phyloP scores from a whole-genome alignment of 2,888 invertebrate species.

The Drosophila crucigera region DNA sequence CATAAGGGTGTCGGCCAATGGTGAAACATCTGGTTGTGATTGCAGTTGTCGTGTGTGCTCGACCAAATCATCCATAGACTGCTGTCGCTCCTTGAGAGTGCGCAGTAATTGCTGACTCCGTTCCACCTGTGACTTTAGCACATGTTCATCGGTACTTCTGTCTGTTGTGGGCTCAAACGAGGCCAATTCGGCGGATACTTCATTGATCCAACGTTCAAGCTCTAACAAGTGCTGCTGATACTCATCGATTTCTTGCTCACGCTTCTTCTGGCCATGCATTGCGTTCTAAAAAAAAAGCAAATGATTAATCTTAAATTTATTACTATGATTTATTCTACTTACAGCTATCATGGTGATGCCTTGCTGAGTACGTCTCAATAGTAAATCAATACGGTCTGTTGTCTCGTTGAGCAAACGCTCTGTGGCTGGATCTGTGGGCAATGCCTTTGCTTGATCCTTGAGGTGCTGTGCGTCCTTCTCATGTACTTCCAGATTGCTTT shows the following conservation, averaged over 20 bases:
- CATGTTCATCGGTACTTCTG: slow-evolving; percentile 85
- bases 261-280: slow-evolving; percentile 86
- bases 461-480: slow-evolving; percentile 89
- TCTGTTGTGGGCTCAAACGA: slow-evolving; percentile 72
- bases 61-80: slow-evolving; percentile 86
- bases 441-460: slow-evolving; percentile 88
- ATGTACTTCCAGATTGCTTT: slow-evolving; percentile 89
- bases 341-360: slow-evolving; percentile 87
- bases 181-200: slow-evolving; percentile 82
- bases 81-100: slow-evolving; percentile 86
- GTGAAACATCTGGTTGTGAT: slow-evolving; percentile 85
- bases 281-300: slow-evolving; percentile 85
- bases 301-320: not conserved
- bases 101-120: slow-evolving; percentile 86
- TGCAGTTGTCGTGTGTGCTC: slow-evolving; percentile 86
- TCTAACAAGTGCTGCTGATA: slow-evolving; percentile 87
- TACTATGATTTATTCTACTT: slow-evolving; percentile 43
- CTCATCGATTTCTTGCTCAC: slow-evolving; percentile 86
- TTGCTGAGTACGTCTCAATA: slow-evolving; percentile 90
- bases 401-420: slow-evolving; percentile 85
- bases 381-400: slow-evolving; percentile 88
- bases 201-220: slow-evolving; percentile 87
- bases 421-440: slow-evolving; percentile 89
- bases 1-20: slow-evolving; percentile 86
- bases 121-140: slow-evolving; percentile 86